Evolutionary conservation across 2,888 invertebrate species (phyloP).

Genomic region (Pseudococcus viburni): DNA sequence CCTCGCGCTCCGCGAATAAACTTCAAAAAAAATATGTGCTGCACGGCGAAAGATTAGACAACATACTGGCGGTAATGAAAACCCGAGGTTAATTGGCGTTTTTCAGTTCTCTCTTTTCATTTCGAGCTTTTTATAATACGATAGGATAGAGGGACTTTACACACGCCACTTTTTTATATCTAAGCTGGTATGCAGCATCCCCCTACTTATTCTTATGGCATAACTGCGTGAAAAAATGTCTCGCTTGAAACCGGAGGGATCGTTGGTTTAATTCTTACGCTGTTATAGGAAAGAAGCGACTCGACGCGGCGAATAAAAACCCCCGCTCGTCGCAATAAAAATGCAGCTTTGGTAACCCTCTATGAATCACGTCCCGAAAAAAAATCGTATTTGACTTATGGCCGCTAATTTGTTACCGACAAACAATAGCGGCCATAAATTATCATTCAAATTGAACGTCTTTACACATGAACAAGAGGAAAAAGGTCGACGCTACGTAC

Average conservation of each 20-base stretch:
- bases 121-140: neutral
- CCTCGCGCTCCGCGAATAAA: neutral
- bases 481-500: neutral
- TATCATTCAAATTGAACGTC: conserved; percentile 47
- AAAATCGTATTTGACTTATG: conserved; percentile 55
- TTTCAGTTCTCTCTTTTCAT: conserved; percentile 24
- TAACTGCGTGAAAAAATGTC: conserved; percentile 39
- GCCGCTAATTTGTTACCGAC: conserved; percentile 53
- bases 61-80: conserved; percentile 49
- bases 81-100: conserved; percentile 27
- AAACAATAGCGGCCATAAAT: conserved; percentile 48
- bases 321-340: conserved; percentile 29
- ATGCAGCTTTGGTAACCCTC: conserved; percentile 28
- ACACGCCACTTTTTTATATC: neutral
- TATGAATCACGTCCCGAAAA: conserved; percentile 40
- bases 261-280: neutral
- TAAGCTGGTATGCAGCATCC: conserved; percentile 6
- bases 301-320: conserved; percentile 9
- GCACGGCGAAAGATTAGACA: conserved; percentile 32
- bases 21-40: conserved; percentile 38
- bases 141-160: neutral
- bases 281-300: neutral
- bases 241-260: neutral
- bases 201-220: conserved; percentile 17
- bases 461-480: conserved; percentile 17